A percentile compares a stretch with the other conserved stretches of the same genome.
These are phyloP conservation scores for Sorex fumeus DNA, from an alignment of 2,113 vertebrate species.

Conservation along the genomic window DNA sequence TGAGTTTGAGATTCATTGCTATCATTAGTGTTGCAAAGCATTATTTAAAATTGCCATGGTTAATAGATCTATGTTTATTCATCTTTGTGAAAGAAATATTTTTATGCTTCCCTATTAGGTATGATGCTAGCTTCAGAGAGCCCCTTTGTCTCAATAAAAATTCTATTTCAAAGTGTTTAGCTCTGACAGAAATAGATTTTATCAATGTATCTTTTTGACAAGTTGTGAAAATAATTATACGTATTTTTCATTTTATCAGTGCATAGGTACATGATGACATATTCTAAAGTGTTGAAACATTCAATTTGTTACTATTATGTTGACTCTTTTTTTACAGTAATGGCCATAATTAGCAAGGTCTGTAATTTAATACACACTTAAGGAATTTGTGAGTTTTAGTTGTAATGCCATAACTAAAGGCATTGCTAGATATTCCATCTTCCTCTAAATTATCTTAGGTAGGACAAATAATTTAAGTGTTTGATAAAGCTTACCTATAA, in stretches of 20 bases:
- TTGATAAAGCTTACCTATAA: not conserved
- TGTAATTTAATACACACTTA: not conserved
- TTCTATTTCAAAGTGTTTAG: conserved; percentile 7
- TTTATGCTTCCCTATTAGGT: not conserved
- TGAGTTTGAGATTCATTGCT: not conserved
- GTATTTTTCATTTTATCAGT: conserved; percentile 27
- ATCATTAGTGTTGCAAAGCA: not conserved
- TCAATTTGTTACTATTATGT: conserved; percentile 3
- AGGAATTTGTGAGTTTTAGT: not conserved
- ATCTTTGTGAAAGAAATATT: conserved; percentile 39
- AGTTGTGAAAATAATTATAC: conserved; percentile 31
- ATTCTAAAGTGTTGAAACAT: not conserved
- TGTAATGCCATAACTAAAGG: not conserved
- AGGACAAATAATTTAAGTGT: not conserved
- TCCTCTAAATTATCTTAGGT: not conserved
- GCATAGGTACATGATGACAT: not conserved
- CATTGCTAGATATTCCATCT: not conserved
- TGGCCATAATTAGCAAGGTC: not conserved
- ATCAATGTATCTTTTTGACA: not conserved
- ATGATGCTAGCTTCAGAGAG: not conserved
- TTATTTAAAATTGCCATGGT: conserved; percentile 9
- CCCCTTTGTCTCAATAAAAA: not conserved
- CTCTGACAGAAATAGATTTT: not conserved
- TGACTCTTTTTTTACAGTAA: not conserved
- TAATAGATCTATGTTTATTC: not conserved